These are phyloP conservation scores for Meriones unguiculatus DNA, from an alignment of 2,113 vertebrate genomes.

Conservation along the genomic window DNA sequence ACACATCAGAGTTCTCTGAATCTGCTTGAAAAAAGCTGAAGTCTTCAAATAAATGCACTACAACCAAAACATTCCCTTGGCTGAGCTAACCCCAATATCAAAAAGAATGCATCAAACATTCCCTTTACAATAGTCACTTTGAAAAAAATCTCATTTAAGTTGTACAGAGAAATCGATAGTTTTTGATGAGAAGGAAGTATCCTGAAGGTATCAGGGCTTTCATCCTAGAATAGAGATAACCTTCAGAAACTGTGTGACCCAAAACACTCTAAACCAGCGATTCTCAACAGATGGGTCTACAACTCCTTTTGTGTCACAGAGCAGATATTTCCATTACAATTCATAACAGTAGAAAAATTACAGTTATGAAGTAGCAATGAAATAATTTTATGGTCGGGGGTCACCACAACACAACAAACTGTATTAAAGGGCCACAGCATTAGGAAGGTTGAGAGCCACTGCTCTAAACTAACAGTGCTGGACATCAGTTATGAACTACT, in stretches of 20 bases:
- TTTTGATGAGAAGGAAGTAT: not conserved
- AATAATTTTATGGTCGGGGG: not conserved
- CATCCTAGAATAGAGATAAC: not conserved
- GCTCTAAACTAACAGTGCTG: not conserved
- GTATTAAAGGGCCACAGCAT: not conserved
- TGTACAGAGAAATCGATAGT: not conserved
- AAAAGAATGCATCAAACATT: not conserved
- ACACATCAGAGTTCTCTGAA: not conserved
- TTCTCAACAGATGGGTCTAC: not conserved
- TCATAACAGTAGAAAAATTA: not conserved
- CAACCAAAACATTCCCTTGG: not conserved
- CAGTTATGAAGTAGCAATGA: not conserved
- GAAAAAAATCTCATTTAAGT: not conserved
- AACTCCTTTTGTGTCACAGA: not conserved
- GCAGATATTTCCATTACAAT: not conserved
- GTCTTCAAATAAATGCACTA: slow-evolving; percentile 34
- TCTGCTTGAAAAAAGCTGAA: not conserved
- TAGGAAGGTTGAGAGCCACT: not conserved
- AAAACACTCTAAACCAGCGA: not conserved
- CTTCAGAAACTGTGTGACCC: not conserved
- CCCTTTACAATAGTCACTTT: not conserved
- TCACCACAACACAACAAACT: not conserved
- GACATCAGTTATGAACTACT: not conserved
- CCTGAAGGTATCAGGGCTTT: not conserved
- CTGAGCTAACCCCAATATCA: not conserved